Percentiles rank a stretch among this genome's conserved stretches.
Evolutionary conservation across 2,797 vertebrate genomes (phyloP).

Genomic region (Hoplostethus mediterraneus): DNA sequence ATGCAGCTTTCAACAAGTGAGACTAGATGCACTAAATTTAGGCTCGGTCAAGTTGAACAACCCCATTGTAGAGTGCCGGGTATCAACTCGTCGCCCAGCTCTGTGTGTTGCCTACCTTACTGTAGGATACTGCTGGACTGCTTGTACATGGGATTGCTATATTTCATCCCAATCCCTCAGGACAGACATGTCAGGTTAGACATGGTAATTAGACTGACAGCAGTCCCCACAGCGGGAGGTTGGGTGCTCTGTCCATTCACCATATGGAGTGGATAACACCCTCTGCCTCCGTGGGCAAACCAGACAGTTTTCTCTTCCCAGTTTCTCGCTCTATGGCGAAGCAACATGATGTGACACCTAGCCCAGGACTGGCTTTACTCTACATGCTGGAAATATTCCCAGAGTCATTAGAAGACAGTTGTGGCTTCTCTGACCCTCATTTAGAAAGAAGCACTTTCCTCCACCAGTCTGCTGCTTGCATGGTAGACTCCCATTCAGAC

Average conservation of each 20-base stretch:
- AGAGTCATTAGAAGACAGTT: slow-evolving; percentile 22
- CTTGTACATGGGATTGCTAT: not conserved
- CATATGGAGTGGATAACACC: not conserved
- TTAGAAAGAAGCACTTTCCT: slow-evolving; percentile 43
- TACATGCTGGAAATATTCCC: not conserved
- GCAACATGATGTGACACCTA: not conserved
- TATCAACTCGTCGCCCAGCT: no score
- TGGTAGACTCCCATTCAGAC: slow-evolving; percentile 53
- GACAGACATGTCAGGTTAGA: not conserved
- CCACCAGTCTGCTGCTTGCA: slow-evolving; percentile 51
- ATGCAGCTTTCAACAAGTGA: not conserved
- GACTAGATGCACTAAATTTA: not conserved
- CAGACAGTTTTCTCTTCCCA: no score
- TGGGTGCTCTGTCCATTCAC: not conserved
- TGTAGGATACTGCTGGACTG: not conserved
- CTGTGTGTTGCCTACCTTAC: not conserved
- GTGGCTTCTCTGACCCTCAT: slow-evolving; percentile 11
- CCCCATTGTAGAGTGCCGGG: no score
- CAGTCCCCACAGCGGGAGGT: not conserved
- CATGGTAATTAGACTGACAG: not conserved
- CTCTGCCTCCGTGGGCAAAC: no score
- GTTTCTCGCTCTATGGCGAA: not conserved
- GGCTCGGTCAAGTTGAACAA: not conserved
- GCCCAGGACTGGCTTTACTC: not conserved
- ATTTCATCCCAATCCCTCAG: not conserved